phyloP scores from a whole-genome alignment of 2,888 invertebrate genomes.

The Lymantria monacha region DNA sequence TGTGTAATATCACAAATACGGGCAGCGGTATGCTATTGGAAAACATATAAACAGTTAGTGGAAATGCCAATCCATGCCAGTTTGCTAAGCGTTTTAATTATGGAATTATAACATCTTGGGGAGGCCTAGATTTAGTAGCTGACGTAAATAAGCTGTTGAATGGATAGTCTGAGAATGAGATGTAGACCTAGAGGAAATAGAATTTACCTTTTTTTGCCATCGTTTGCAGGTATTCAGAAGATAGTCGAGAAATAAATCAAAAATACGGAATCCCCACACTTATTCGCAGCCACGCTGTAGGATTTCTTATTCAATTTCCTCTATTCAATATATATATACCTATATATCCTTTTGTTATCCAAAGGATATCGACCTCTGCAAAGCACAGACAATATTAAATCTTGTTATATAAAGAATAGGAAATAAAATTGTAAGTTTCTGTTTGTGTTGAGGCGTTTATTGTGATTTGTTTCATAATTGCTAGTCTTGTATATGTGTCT shows the following conservation, averaged over 20 bases:
- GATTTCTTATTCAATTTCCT: conserved; percentile 41
- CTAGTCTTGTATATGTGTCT: conserved; percentile 9
- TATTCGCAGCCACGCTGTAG: conserved; percentile 28
- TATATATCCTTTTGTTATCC: conserved; percentile 30
- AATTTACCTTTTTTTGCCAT: no score
- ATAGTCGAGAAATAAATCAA: conserved; percentile 1
- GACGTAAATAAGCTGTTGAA: no score
- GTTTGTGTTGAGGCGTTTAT: conserved; percentile 23
- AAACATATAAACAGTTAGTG: no score
- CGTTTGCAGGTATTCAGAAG: no score
- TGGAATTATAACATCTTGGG: no score
- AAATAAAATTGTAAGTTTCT: conserved; percentile 2
- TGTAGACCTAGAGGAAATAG: no score
- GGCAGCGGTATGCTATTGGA: no score
- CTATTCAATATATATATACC: conserved; percentile 21
- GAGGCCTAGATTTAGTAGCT: no score
- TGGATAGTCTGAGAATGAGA: no score
- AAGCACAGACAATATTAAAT: conserved; percentile 7
- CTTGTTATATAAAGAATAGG: conserved; percentile 3
- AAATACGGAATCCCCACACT: conserved; percentile 29
- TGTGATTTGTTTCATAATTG: conserved; percentile 28
- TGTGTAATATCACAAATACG: no score
- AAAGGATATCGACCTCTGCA: conserved; percentile 17
- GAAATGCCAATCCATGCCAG: no score
- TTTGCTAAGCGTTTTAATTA: no score